These are phyloP conservation scores for Geococcyx californianus DNA, from an alignment of 2,113 vertebrate species.

Conservation along the genomic window DNA sequence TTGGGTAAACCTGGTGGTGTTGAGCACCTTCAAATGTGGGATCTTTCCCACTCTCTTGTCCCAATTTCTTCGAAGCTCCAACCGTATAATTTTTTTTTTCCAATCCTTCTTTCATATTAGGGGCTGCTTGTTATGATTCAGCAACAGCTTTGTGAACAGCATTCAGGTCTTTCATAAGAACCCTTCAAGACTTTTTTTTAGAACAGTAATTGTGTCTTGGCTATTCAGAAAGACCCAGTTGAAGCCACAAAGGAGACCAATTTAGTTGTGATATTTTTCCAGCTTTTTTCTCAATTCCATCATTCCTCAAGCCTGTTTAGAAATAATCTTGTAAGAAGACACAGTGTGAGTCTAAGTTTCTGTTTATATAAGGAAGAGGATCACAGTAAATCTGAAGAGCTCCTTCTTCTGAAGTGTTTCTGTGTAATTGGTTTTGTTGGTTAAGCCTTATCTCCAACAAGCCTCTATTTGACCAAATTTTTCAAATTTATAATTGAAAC, in stretches of 20 bases:
- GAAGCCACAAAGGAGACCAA: not conserved
- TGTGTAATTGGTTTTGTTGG: not conserved
- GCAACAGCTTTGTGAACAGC: not conserved
- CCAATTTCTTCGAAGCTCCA: not conserved
- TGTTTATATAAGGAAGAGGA: not conserved
- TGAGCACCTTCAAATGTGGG: not conserved
- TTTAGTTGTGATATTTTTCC: not conserved
- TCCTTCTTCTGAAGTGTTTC: not conserved
- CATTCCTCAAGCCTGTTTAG: not conserved
- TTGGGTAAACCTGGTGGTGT: not conserved
- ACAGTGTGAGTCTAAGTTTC: not conserved
- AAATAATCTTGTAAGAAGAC: not conserved
- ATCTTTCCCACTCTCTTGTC: not conserved
- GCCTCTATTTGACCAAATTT: not conserved
- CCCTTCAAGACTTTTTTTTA: not conserved
- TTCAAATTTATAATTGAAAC: not conserved
- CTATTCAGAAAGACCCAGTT: not conserved
- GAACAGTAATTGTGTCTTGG: not conserved
- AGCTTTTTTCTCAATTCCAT: not conserved
- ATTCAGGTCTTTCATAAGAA: not conserved
- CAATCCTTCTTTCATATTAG: not conserved
- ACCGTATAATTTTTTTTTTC: not conserved
- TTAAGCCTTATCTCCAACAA: not conserved
- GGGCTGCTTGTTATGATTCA: not conserved
- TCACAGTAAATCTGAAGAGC: not conserved